phyloP scores from a whole-genome alignment of 1,140 invertebrate genomes.

The Acyrthosiphon pisum region DNA sequence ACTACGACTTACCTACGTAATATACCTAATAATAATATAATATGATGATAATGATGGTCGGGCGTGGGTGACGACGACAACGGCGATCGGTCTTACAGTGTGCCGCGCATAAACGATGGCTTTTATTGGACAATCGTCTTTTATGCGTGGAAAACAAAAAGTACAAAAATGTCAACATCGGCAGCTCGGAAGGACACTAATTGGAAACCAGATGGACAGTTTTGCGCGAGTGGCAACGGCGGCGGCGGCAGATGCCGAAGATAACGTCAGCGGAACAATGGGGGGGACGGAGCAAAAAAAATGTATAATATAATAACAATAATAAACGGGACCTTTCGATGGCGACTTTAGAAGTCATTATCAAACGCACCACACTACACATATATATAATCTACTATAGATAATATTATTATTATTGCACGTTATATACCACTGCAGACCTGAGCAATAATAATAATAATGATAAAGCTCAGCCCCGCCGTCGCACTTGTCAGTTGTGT shows the following conservation, averaged over 20 bases:
- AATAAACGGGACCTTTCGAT: constrained; percentile 4
- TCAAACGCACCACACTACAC: neutral
- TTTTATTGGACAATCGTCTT: constrained; percentile 54
- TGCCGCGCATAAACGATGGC: constrained; percentile 1
- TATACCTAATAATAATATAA: neutral
- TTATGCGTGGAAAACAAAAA: constrained; percentile 18
- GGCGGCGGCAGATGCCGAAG: constrained; percentile 30
- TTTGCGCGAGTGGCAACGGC: neutral
- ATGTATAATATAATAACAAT: neutral
- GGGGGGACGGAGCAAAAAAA: constrained; percentile 19
- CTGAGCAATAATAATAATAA: neutral
- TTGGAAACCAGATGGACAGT: constrained; percentile 48
- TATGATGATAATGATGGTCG: constrained; percentile 22
- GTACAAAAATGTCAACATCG: constrained; percentile 38
- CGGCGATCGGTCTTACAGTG: constrained; percentile 10
- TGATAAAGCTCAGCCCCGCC: neutral
- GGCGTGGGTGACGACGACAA: constrained; percentile 35
- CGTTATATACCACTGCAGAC: neutral
- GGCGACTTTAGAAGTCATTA: constrained; percentile 21
- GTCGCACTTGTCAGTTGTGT: neutral
- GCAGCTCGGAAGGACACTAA: constrained; percentile 50
- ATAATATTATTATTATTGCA: neutral
- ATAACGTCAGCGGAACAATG: constrained; percentile 22
- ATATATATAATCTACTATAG: neutral
- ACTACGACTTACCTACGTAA: neutral